These are phyloP conservation scores for Drosophila dunni DNA, from an alignment of 1,140 invertebrate species.

Conservation along the genomic window DNA sequence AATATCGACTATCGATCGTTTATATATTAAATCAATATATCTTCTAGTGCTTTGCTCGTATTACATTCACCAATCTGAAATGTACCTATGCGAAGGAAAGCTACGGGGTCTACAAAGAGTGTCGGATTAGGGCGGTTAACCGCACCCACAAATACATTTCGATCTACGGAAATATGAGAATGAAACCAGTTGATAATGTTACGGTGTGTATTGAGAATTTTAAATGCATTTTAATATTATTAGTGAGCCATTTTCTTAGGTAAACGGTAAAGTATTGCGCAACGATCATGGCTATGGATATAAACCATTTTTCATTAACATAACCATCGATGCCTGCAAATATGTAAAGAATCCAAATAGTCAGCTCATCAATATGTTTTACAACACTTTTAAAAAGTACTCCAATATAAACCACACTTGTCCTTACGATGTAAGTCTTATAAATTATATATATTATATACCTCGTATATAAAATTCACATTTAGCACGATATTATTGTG, in stretches of 20 bases:
- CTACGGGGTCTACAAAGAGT: conserved; percentile 11
- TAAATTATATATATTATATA: not conserved
- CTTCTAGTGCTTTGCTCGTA: conserved; percentile 12
- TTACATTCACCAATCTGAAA: conserved; percentile 62
- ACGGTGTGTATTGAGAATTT: conserved; percentile 25
- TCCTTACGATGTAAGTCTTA: conserved; percentile 51
- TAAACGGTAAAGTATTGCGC: conserved; percentile 35
- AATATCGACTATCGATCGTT: not conserved
- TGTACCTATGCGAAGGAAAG: conserved; percentile 16
- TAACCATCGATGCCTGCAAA: conserved; percentile 39
- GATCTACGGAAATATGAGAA: conserved; percentile 6
- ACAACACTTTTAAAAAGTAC: not conserved
- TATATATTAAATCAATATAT: not conserved
- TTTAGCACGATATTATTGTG: conserved; percentile 60
- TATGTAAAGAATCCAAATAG: conserved; percentile 32
- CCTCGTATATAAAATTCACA: not conserved
- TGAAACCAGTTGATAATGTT: conserved; percentile 27
- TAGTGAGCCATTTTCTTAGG: conserved; percentile 10
- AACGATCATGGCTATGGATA: conserved; percentile 40
- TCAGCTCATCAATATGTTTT: conserved; percentile 21
- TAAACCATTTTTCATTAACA: conserved; percentile 50
- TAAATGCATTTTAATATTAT: not conserved
- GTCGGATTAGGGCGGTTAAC: conserved; percentile 59
- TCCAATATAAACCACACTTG: conserved; percentile 63
- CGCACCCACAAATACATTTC: conserved; percentile 58